Percentiles rank a stretch among this genome's conserved stretches.
These are phyloP conservation scores for Pollachius pollachius DNA, from an alignment of 2,113 vertebrate species.

Conservation along the genomic window DNA sequence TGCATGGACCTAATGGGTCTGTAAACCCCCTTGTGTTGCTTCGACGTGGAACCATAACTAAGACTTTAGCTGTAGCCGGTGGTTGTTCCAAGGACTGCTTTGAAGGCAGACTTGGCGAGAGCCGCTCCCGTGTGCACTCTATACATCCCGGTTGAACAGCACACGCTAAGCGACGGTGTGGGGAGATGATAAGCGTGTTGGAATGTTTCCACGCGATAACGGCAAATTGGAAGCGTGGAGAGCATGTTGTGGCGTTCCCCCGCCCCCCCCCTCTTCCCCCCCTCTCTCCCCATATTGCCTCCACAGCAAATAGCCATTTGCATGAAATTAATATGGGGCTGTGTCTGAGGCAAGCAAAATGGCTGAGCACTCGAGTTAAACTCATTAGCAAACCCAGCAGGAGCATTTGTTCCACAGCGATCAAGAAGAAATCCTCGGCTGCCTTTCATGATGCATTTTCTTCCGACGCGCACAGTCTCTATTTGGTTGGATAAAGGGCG, in stretches of 20 bases:
- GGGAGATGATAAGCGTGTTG: conserved; percentile 24
- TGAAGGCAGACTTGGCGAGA: background rate
- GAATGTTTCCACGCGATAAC: conserved; percentile 38
- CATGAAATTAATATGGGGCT: conserved; percentile 64
- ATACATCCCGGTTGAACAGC: background rate
- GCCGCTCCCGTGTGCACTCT: background rate
- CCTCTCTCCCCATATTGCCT: conserved; percentile 30
- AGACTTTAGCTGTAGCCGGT: background rate
- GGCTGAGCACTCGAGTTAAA: conserved; percentile 60
- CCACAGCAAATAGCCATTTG: conserved; percentile 41
- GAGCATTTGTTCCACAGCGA: conserved; percentile 52
- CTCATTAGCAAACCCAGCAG: conserved; percentile 61
- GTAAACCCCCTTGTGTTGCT: no score
- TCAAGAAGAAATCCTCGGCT: conserved; percentile 43
- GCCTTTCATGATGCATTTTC: conserved; percentile 57
- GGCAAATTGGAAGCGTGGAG: conserved; percentile 32
- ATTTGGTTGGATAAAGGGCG: conserved; percentile 54
- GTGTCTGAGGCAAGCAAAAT: conserved; percentile 30
- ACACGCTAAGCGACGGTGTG: conserved; percentile 19
- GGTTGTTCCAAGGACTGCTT: background rate
- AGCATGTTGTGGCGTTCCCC: conserved; percentile 17
- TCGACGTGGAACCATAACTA: no score
- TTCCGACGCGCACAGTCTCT: conserved; percentile 38
- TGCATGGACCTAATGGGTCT: no score
- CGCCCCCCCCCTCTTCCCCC: conserved; percentile 28